Evolutionary conservation across 1,140 invertebrate species (phyloP).

Genomic region (Drosophila lini): DNA sequence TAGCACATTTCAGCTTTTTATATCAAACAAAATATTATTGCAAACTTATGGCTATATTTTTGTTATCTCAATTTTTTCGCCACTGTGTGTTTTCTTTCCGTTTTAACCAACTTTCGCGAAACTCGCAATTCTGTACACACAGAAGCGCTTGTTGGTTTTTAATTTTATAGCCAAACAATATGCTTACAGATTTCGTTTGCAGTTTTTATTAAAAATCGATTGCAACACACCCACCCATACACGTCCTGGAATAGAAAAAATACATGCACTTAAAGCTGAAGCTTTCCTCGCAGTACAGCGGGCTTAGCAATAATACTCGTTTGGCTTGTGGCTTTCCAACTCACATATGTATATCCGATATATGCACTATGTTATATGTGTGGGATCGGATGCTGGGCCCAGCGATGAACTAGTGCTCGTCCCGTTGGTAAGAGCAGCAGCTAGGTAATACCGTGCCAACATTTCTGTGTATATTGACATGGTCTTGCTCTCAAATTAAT

Average conservation of each 20-base stretch:
- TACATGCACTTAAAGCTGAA: conserved; percentile 13
- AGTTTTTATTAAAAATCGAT: conserved; percentile 80
- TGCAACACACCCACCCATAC: conserved; percentile 4
- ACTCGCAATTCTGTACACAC: conserved; percentile 20
- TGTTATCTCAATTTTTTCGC: background rate
- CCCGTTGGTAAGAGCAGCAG: conserved; percentile 18
- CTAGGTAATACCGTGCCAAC: conserved; percentile 6
- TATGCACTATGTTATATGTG: background rate
- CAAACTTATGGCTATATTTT: background rate
- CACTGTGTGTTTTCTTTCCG: conserved; percentile 3
- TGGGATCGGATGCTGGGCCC: background rate
- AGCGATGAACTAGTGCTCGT: conserved; percentile 14
- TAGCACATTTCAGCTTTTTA: background rate
- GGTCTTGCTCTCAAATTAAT: conserved; percentile 27
- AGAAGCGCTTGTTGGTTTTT: conserved; percentile 71
- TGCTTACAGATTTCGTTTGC: conserved; percentile 69
- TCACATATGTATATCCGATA: conserved; percentile 23
- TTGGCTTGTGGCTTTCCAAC: conserved; percentile 64
- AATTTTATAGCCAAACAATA: conserved; percentile 81
- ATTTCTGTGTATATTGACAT: conserved; percentile 36
- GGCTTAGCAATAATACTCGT: conserved; percentile 46
- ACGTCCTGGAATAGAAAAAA: conserved; percentile 23
- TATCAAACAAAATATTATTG: background rate
- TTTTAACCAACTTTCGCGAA: conserved; percentile 23
- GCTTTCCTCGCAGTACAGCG: conserved; percentile 16